A percentile compares a stretch with the other conserved stretches of the same genome.
Evolutionary conservation across 2,888 invertebrate genomes (phyloP).

Genomic region (Meliscaeva auricollis): DNA sequence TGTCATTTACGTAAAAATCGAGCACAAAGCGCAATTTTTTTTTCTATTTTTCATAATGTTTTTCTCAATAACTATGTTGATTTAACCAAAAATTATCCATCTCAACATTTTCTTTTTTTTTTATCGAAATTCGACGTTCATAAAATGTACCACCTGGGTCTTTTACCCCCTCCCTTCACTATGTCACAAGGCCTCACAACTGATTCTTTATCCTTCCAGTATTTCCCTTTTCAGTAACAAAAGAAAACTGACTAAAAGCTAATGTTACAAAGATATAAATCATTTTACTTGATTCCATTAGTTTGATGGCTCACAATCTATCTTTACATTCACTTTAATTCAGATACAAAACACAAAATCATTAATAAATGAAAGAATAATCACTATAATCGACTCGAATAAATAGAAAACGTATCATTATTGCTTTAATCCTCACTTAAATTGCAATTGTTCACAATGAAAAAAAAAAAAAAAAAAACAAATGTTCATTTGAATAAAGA

Average conservation of each 20-base stretch:
- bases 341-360: not conserved
- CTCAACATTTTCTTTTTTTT: no score
- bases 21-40: no score
- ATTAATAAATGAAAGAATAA: conserved; percentile 15
- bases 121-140: no score
- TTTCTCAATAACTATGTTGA: no score
- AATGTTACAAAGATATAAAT: conserved; percentile 14
- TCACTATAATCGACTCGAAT: conserved; percentile 1
- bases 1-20: no score
- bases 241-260: not conserved
- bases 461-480: not conserved
- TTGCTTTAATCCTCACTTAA: conserved; percentile 11
- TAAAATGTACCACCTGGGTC: not conserved
- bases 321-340: conserved; percentile 4
- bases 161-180: not conserved
- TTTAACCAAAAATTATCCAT: no score
- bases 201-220: no score
- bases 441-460: not conserved
- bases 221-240: not conserved
- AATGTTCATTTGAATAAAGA: conserved; percentile 10
- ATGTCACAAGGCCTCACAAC: no score
- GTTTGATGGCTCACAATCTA: not conserved
- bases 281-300: not conserved
- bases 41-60: no score
- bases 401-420: conserved; percentile 2